These are phyloP conservation scores for Indicator indicator DNA, from an alignment of 2,113 vertebrate genomes.

Conservation along the genomic window DNA sequence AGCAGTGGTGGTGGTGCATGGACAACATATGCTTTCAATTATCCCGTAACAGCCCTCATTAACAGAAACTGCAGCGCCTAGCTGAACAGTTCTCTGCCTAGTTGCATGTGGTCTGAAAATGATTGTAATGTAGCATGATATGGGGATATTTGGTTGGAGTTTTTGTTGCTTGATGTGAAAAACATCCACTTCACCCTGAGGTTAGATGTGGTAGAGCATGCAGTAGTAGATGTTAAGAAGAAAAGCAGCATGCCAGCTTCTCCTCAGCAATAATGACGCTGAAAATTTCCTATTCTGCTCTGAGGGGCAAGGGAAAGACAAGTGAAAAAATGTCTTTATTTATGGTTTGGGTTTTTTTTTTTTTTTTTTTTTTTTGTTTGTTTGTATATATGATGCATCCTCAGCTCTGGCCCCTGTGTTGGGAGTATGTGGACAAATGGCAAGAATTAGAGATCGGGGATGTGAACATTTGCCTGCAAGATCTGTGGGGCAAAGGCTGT, in stretches of 20 bases:
- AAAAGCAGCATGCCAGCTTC: background rate
- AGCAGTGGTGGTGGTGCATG: constrained; percentile 45
- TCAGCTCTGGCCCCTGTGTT: background rate
- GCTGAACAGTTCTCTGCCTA: constrained; percentile 18
- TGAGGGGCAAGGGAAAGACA: background rate
- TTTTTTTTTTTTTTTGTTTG: background rate
- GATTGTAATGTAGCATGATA: background rate
- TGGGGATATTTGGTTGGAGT: background rate
- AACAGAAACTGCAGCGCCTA: constrained; percentile 50
- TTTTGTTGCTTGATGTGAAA: background rate
- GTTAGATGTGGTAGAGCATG: background rate
- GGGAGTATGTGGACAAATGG: background rate
- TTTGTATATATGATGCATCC: background rate
- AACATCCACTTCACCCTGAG: background rate
- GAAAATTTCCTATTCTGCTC: background rate
- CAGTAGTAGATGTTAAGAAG: background rate
- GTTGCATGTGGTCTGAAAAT: constrained; percentile 42
- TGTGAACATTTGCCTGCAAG: background rate
- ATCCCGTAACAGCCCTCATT: constrained; percentile 63
- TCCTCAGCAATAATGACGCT: background rate
- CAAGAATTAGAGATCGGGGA: background rate
- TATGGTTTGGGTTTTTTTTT: background rate
- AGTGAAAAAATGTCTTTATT: background rate
- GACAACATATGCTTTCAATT: constrained; percentile 73
- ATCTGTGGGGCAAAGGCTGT: background rate